A percentile compares a stretch with the other conserved stretches of the same genome.
Conservation (phyloP, 2,113 vertebrate genomes). For the Callospermophilus lateralis region DNA sequence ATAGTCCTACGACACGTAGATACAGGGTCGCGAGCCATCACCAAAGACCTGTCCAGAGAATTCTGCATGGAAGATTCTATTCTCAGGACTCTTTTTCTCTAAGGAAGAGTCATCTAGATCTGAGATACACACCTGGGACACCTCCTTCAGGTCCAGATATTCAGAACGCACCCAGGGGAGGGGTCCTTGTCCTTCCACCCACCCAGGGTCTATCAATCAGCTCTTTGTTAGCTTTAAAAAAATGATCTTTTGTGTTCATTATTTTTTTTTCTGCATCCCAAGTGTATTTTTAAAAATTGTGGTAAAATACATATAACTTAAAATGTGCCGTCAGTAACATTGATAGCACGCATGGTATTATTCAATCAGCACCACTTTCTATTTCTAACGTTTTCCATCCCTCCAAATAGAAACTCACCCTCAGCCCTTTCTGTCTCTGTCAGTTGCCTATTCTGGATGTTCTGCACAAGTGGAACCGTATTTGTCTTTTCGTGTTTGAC, state of each 20-base stretch:
- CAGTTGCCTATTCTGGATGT: neutral
- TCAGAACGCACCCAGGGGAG: neutral
- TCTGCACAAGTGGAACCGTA: neutral
- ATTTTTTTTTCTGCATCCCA: neutral
- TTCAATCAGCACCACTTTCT: neutral
- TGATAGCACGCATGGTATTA: neutral
- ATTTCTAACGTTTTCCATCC: neutral
- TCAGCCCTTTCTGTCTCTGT: neutral
- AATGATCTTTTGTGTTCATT: neutral
- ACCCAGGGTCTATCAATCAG: accelerated
- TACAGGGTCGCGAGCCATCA: neutral
- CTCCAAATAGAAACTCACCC: neutral
- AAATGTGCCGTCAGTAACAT: neutral
- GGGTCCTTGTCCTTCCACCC: neutral
- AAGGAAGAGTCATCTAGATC: neutral
- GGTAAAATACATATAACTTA: neutral
- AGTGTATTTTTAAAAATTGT: neutral
- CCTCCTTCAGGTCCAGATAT: neutral
- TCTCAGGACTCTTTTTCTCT: neutral
- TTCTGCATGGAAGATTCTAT: neutral
- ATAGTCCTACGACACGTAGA: neutral
- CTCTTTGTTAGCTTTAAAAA: neutral
- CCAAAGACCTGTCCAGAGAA: neutral
- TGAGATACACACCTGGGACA: neutral
- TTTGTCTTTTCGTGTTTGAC: neutral